A percentile compares a stretch with the other conserved stretches of the same genome.
phyloP scores from a whole-genome alignment of 2,113 vertebrate genomes.

The Myiagra hebetior region DNA sequence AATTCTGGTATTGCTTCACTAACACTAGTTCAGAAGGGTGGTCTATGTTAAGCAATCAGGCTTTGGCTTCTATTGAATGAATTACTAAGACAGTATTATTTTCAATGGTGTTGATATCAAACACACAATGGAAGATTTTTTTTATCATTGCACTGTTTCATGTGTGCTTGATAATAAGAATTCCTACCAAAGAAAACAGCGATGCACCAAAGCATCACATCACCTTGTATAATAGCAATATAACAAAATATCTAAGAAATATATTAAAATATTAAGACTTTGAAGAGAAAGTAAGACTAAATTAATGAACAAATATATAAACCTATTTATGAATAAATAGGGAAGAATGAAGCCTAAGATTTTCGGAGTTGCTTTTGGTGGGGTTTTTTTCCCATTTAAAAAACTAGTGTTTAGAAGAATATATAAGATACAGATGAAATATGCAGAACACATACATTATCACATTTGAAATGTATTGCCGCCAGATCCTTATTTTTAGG shows the following conservation, averaged over 20 bases:
- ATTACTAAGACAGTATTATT: not conserved
- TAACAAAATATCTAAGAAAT: not conserved
- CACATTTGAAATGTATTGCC: not conserved
- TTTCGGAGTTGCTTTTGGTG: not conserved
- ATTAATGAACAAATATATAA: not conserved
- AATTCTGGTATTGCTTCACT: not conserved
- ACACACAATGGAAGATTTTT: not conserved
- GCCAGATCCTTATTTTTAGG: not conserved
- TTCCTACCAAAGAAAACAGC: not conserved
- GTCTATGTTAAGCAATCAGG: not conserved
- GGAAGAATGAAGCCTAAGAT: not conserved
- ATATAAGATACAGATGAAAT: not conserved
- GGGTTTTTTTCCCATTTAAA: not conserved
- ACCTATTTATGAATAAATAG: not conserved
- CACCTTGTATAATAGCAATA: not conserved
- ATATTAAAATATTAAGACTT: not conserved
- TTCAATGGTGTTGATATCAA: not conserved
- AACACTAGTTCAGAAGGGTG: not conserved
- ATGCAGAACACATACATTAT: not conserved
- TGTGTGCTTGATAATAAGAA: not conserved
- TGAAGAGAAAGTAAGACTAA: not conserved
- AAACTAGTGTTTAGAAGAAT: not conserved
- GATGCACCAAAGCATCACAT: not conserved
- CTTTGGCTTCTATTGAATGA: not conserved
- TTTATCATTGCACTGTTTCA: not conserved